A percentile compares a stretch with the other conserved stretches of the same genome.
These are phyloP conservation scores for Cryptotermes secundus DNA, from an alignment of 1,140 invertebrate species.

Conservation along the genomic window DNA sequence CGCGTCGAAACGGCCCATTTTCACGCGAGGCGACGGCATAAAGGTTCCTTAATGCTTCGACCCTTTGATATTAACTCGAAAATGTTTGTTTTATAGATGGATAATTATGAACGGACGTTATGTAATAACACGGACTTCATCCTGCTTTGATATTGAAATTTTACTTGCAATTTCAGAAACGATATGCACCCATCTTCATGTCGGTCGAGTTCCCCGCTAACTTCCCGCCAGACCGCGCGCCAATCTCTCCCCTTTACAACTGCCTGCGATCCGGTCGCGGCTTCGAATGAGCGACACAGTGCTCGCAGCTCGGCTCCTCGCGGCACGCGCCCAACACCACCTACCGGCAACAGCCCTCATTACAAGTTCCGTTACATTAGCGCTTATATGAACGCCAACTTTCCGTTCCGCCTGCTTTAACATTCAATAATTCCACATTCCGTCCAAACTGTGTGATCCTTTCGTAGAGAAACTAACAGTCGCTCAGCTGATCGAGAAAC, in stretches of 20 bases:
- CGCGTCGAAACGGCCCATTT: background rate
- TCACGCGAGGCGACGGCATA: background rate
- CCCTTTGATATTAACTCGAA: background rate
- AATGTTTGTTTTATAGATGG: background rate
- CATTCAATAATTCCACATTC: too few relatives aligned
- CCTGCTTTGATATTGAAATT: conserved; percentile 14
- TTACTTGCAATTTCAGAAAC: background rate
- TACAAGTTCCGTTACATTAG: background rate
- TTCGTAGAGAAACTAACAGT: too few relatives aligned
- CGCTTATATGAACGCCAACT: background rate
- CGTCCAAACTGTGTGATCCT: too few relatives aligned
- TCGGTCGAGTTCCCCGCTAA: background rate
- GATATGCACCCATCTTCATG: background rate
- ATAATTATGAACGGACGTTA: background rate
- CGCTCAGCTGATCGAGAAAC: too few relatives aligned
- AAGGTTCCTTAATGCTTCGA: background rate
- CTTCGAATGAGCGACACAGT: background rate
- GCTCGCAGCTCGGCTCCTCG: background rate
- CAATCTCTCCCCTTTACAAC: background rate
- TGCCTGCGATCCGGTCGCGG: background rate
- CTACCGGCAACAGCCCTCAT: background rate
- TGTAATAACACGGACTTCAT: background rate
- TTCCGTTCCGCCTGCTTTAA: too few relatives aligned
- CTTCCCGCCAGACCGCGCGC: background rate
- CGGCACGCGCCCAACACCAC: background rate